Conservation (phyloP, 2,888 invertebrate genomes). For the Drosophila basisetae region DNA sequence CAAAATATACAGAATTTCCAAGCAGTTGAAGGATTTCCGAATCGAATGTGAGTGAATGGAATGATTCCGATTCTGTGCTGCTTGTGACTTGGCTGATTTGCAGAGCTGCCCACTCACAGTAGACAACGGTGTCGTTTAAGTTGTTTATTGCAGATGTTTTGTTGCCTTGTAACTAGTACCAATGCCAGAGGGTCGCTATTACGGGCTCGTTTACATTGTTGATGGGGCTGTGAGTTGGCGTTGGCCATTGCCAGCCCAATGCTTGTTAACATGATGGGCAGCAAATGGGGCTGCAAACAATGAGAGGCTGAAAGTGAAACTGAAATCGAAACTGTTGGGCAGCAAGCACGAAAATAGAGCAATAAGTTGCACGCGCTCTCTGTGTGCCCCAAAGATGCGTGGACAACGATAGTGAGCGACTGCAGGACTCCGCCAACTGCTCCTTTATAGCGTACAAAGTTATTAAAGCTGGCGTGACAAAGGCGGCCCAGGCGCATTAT, state of each 20-base stretch:
- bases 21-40: slow-evolving; percentile 9
- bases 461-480: slow-evolving; percentile 75
- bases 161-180: slow-evolving; percentile 7
- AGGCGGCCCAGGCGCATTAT: slow-evolving; percentile 65
- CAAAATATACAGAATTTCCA: slow-evolving; percentile 33
- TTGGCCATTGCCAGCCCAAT: slow-evolving; percentile 26
- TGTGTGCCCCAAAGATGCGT: slow-evolving; percentile 57
- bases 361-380: slow-evolving; percentile 67
- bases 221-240: slow-evolving; percentile 58
- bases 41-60: slow-evolving; percentile 17
- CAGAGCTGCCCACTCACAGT: slow-evolving; percentile 53
- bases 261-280: slow-evolving; percentile 79
- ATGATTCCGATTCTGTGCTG: slow-evolving; percentile 13
- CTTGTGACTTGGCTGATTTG: slow-evolving; percentile 41
- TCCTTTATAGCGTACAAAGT: slow-evolving; percentile 59
- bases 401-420: slow-evolving; percentile 62
- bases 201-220: slow-evolving; percentile 68
- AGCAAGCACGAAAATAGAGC: slow-evolving; percentile 69
- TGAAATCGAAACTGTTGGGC: slow-evolving; percentile 72
- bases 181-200: slow-evolving; percentile 16
- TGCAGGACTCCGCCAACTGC: slow-evolving; percentile 10
- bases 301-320: slow-evolving; percentile 74
- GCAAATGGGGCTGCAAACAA: slow-evolving; percentile 63
- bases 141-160: slow-evolving; percentile 59
- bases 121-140: slow-evolving; percentile 53